Conservation (phyloP, 2,888 invertebrate species). For the Tanytarsus gracilentus region DNA sequence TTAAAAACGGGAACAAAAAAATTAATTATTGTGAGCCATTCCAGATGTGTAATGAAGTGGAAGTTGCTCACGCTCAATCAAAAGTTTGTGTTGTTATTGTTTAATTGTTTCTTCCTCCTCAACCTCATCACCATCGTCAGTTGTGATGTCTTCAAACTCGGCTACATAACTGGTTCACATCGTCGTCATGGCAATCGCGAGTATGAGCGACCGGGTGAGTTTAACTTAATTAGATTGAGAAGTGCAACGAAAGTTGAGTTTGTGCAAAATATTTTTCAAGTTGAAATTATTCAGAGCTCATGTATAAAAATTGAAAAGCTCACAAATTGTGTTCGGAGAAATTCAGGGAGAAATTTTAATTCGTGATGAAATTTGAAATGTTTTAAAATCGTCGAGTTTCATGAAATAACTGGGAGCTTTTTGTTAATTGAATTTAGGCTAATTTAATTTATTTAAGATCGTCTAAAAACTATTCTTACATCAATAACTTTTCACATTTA, state of each 20-base stretch:
- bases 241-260: neutral
- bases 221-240: neutral
- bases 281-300: no score
- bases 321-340: no score
- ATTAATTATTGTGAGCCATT: neutral
- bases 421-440: no score
- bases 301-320: no score
- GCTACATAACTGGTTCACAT: constrained; percentile 78
- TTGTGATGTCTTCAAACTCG: constrained; percentile 62
- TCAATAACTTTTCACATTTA: no score
- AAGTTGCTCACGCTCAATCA: constrained; percentile 24
- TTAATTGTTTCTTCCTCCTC: constrained; percentile 21
- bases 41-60: constrained; percentile 29
- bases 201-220: constrained; percentile 64
- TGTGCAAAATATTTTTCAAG: no score
- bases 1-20: neutral
- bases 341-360: no score
- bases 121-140: constrained; percentile 27
- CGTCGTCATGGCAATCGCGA: constrained; percentile 65
- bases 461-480: no score
- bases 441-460: no score
- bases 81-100: constrained; percentile 25
- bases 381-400: no score
- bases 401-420: no score
- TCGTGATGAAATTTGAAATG: no score